phyloP scores from a whole-genome alignment of 2,888 invertebrate genomes.

The Nymphalis c-album region DNA sequence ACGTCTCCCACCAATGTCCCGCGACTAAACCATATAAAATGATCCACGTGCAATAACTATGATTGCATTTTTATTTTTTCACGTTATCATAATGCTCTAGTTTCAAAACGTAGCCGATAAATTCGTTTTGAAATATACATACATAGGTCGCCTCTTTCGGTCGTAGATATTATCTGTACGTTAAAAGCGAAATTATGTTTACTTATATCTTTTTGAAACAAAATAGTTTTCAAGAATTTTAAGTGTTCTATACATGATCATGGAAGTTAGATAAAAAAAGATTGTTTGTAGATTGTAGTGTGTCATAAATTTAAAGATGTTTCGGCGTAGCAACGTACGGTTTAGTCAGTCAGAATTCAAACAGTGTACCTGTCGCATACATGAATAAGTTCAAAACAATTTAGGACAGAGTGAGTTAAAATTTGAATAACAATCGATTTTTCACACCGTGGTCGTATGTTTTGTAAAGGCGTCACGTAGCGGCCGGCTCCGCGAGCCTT shows the following conservation, averaged over 20 bases:
- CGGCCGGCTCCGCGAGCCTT: conserved; percentile 44
- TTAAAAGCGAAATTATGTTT: conserved; percentile 9
- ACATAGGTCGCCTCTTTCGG: conserved; percentile 4
- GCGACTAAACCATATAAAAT: conserved; percentile 50
- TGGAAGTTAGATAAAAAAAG: not conserved
- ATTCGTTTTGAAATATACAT: not conserved
- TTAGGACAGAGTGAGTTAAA: conserved; percentile 31
- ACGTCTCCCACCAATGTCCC: conserved; percentile 54
- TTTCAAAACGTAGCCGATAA: conserved; percentile 4
- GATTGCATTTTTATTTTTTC: conserved; percentile 16
- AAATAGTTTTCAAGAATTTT: not conserved
- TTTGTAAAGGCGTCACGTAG: conserved; percentile 52
- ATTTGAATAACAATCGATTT: conserved; percentile 40
- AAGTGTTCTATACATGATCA: conserved; percentile 1
- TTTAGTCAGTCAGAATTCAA: conserved; percentile 27
- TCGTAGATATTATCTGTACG: not conserved
- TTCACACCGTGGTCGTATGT: conserved; percentile 35
- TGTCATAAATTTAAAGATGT: conserved; percentile 13
- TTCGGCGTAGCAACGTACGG: conserved; percentile 26
- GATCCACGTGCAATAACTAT: conserved; percentile 51
- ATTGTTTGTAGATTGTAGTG: not conserved
- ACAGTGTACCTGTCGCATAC: conserved; percentile 31
- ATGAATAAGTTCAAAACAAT: conserved; percentile 37
- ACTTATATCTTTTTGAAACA: not conserved
- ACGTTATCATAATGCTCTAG: conserved; percentile 5